These are phyloP conservation scores for Beris morrisii DNA, from an alignment of 2,888 invertebrate genomes.

Conservation along the genomic window DNA sequence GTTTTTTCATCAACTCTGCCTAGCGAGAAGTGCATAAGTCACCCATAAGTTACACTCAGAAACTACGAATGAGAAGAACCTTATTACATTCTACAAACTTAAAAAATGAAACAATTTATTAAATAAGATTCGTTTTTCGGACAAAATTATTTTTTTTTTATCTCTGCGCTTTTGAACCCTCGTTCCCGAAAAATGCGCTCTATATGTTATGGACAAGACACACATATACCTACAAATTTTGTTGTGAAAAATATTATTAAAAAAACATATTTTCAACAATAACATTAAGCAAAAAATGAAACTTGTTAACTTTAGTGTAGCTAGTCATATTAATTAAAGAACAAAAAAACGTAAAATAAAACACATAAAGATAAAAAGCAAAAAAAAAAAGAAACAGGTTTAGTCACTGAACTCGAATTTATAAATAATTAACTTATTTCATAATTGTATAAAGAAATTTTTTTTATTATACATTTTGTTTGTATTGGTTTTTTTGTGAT, in stretches of 20 bases:
- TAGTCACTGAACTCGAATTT: slow-evolving; percentile 35
- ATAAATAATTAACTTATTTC: slow-evolving; percentile 22
- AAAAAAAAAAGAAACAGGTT: slow-evolving; percentile 26
- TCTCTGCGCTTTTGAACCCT: too few relatives aligned
- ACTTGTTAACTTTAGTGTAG: slow-evolving; percentile 33
- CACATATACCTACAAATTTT: neutral
- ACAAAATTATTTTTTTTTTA: too few relatives aligned
- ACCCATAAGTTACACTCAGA: too few relatives aligned
- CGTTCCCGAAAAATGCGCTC: neutral
- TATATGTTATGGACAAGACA: slow-evolving; percentile 9
- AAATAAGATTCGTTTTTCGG: too few relatives aligned
- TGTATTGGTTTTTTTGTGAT: neutral
- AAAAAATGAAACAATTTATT: too few relatives aligned
- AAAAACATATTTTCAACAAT: slow-evolving; percentile 11
- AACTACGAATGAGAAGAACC: too few relatives aligned
- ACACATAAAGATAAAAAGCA: slow-evolving; percentile 6
- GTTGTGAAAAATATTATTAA: neutral
- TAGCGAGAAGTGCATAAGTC: too few relatives aligned
- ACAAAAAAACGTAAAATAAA: slow-evolving; percentile 3
- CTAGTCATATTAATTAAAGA: slow-evolving; percentile 36
- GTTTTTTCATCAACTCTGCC: too few relatives aligned
- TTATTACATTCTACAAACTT: too few relatives aligned
- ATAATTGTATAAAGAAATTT: slow-evolving; percentile 2
- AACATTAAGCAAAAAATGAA: slow-evolving; percentile 14
- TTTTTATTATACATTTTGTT: too few relatives aligned